These are phyloP conservation scores for Chrysocyon brachyurus DNA, from an alignment of 2,797 vertebrate species.

Conservation along the genomic window DNA sequence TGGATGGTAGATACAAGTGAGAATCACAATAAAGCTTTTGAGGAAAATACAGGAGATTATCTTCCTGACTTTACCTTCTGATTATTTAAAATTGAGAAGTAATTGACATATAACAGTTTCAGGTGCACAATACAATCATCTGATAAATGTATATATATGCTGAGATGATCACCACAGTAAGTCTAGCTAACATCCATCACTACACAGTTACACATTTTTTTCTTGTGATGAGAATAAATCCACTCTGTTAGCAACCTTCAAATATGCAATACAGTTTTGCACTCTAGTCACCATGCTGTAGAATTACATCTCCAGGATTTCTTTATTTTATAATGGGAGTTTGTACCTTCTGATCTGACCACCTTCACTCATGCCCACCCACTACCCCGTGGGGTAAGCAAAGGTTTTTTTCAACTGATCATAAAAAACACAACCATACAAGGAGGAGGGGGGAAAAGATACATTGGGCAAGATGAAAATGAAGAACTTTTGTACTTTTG, in stretches of 20 bases:
- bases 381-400: not conserved
- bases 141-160: not conserved
- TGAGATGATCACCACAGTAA: not conserved
- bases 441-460: not conserved
- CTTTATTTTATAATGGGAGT: not conserved
- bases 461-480: conserved; percentile 3
- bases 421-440: not conserved
- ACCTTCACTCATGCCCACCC: not conserved
- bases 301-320: not conserved
- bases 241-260: not conserved
- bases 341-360: not conserved
- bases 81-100: not conserved
- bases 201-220: not conserved
- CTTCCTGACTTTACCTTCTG: not conserved
- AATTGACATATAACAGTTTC: not conserved
- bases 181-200: not conserved
- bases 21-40: not conserved
- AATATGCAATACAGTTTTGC: not conserved
- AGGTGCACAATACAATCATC: not conserved
- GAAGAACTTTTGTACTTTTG: conserved; percentile 7
- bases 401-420: not conserved
- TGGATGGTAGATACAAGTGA: not conserved
- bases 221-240: not conserved
- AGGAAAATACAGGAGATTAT: not conserved
- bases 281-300: not conserved